Base-by-base conservation (phyloP, 2,113 vertebrate species). In the Oncorhynchus clarkii region DNA sequence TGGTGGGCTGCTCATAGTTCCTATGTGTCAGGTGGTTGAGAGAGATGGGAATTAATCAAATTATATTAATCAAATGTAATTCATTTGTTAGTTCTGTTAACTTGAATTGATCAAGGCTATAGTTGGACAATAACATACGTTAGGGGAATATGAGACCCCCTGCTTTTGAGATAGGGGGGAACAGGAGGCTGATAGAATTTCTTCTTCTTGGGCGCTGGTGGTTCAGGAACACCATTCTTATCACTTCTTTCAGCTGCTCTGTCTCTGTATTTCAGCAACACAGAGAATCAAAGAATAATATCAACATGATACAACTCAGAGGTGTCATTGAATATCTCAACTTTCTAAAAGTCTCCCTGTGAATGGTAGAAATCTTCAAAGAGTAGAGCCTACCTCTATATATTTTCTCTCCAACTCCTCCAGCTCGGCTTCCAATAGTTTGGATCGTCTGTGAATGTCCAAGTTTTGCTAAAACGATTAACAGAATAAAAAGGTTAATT, bases 221-320 rank as follows among this genome's bases (percentile, higher is more conserved):
- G 96, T 80, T 97, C 96, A 0, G 96, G 95, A 76, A 99, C 95
- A 9, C 96, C 95, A 0, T 97, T 99, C 70, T 97, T 99, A 86
- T 97, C 96, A 73, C 97, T 92, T 80, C 96, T 92, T 85, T 99
- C 97, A 68, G 96, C 96, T 5, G 97, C 97, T 78, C 96, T 84
- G 90, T 99, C 97, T 91, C 96, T 94, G 90, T 98, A 99, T 73
- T 97, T 98, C 93, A 97, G 94, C 97, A 98, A 85, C 31, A 45
- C 31, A 39, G 34, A 39, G 8, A 39, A 39, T 39, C 34, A 39
- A 2, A 74, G 2, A 3, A 65, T 16, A 68, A 59, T 13, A 34
- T 49, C 24, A 14, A 60, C 24, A 51, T 2, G 29, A 7, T 39
- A 39, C 39, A 39, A 9, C 39, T 39, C 8, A 9, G 39, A 39